phyloP scores from a whole-genome alignment of 2,888 invertebrate genomes.

The Drosophila longiperda region DNA sequence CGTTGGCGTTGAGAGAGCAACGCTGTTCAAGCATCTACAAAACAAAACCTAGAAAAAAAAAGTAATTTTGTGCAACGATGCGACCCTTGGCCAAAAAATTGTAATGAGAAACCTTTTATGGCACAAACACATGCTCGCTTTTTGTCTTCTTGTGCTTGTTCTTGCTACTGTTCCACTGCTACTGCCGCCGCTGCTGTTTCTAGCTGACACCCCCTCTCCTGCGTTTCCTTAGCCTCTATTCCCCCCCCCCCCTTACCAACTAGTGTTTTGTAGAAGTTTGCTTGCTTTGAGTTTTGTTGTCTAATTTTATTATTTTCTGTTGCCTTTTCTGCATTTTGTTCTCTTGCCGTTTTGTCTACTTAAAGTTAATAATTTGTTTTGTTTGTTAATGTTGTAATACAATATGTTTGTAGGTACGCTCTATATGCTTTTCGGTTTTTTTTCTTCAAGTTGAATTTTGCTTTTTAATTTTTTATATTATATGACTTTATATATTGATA shows the following conservation, averaged over 20 bases:
- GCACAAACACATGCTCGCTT: slow-evolving; percentile 75
- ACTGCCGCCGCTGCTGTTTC: slow-evolving; percentile 15
- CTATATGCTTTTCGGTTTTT: slow-evolving; percentile 52
- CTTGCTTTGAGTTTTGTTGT: slow-evolving; percentile 67
- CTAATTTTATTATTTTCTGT: slow-evolving; percentile 70
- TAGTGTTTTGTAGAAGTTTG: slow-evolving; percentile 35
- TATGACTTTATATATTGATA: slow-evolving; percentile 15
- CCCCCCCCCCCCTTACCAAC: not conserved
- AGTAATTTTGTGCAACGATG: slow-evolving; percentile 78
- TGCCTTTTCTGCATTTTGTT: slow-evolving; percentile 51
- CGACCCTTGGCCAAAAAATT: slow-evolving; percentile 77
- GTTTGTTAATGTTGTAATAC: slow-evolving; percentile 66
- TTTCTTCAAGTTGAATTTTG: slow-evolving; percentile 32
- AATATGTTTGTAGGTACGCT: slow-evolving; percentile 73
- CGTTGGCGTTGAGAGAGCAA: slow-evolving; percentile 52
- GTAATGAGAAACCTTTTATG: slow-evolving; percentile 79
- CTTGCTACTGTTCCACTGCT: slow-evolving; percentile 18
- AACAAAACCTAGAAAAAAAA: slow-evolving; percentile 35
- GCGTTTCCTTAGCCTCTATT: not conserved
- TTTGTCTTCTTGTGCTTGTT: slow-evolving; percentile 48
- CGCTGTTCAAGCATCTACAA: slow-evolving; percentile 41
- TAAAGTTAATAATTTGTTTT: slow-evolving; percentile 73
- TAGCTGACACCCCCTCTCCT: not conserved
- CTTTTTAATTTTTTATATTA: slow-evolving; percentile 15
- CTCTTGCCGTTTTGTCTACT: slow-evolving; percentile 61